Evolutionary conservation across 2,113 vertebrate species (phyloP).

Genomic region (Asarcornis scutulata): DNA sequence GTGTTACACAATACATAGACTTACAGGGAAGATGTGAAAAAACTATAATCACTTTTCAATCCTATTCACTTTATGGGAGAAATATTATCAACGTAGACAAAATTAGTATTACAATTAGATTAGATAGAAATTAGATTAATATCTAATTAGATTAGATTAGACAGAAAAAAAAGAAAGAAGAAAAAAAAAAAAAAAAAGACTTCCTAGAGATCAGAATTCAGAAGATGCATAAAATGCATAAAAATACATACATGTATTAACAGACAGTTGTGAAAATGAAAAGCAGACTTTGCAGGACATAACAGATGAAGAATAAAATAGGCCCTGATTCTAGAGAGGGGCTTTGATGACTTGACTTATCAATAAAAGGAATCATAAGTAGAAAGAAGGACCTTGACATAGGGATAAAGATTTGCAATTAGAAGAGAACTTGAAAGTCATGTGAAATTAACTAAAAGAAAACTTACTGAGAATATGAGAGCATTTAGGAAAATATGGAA

Average conservation of each 20-base stretch:
- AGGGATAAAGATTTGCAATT: not conserved
- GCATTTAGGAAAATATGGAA: not conserved
- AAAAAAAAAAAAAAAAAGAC: not conserved
- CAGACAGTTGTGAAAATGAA: not conserved
- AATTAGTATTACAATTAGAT: not conserved
- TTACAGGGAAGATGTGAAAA: not conserved
- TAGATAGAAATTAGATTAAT: too few relatives aligned
- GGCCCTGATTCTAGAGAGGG: not conserved
- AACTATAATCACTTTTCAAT: not conserved
- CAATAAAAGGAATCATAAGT: not conserved
- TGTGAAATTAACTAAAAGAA: not conserved
- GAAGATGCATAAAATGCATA: not conserved
- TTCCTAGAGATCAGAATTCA: not conserved
- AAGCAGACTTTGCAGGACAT: not conserved
- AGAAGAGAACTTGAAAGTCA: not conserved
- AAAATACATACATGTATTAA: not conserved
- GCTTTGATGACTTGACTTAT: not conserved
- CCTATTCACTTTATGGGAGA: not conserved
- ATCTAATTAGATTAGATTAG: too few relatives aligned
- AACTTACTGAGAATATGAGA: not conserved
- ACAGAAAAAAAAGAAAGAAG: too few relatives aligned
- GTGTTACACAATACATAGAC: not conserved
- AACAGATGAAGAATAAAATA: not conserved
- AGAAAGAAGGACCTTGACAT: not conserved
- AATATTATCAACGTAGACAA: not conserved